A percentile compares a stretch with the other conserved stretches of the same genome.
These are phyloP conservation scores for Microcebus lehilahytsara DNA, from an alignment of 2,113 vertebrate species.

Conservation along the genomic window DNA sequence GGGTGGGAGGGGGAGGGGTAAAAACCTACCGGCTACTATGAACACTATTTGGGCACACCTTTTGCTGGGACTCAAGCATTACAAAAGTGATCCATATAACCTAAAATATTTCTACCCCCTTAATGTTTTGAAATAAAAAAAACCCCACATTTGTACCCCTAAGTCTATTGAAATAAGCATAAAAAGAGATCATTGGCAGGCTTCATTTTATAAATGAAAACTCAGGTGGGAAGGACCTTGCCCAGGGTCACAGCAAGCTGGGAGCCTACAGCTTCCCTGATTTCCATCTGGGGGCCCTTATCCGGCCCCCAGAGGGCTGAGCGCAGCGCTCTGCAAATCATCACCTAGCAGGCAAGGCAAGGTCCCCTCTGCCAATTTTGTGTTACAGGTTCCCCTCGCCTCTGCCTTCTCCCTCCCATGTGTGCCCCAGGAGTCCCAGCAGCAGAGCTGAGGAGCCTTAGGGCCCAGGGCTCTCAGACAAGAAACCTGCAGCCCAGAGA, in stretches of 20 bases:
- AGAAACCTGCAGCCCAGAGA: not conserved
- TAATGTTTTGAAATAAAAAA: no score
- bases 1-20: no score
- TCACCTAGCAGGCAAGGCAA: not conserved
- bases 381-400: no score
- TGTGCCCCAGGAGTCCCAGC: not conserved
- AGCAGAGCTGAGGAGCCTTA: not conserved
- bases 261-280: not conserved
- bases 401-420: not conserved
- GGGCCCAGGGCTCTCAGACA: not conserved
- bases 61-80: no score
- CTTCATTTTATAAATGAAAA: not conserved
- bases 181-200: not conserved
- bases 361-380: not conserved
- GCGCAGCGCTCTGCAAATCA: not conserved
- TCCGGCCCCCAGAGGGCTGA: not conserved
- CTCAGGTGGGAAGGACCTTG: not conserved
- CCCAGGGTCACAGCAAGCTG: not conserved
- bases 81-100: no score
- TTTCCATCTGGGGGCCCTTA: not conserved
- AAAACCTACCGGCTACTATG: no score
- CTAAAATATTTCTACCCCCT: no score
- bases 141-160: no score
- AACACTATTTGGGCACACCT: no score
- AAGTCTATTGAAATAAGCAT: no score